phyloP scores from a whole-genome alignment of 2,888 invertebrate genomes.

The Campoletis raptor region DNA sequence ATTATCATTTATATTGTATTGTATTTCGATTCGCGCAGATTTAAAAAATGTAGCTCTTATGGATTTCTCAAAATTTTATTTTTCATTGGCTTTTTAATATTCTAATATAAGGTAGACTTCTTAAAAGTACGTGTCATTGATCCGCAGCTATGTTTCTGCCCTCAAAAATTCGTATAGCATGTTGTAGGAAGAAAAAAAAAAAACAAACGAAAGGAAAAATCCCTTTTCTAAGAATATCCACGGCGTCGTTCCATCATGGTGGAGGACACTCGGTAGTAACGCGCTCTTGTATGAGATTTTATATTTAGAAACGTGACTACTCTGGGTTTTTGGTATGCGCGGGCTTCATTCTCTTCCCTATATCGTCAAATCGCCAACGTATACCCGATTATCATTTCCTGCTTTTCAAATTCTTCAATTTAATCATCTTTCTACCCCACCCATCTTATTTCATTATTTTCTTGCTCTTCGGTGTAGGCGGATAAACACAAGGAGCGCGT shows the following conservation, averaged over 20 bases:
- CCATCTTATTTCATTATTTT: background rate
- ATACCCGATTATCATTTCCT: background rate
- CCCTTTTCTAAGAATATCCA: constrained; percentile 57
- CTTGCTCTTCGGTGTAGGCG: too few relatives aligned
- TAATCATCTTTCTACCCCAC: background rate
- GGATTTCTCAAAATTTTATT: too few relatives aligned
- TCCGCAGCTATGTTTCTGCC: background rate
- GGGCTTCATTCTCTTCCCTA: background rate
- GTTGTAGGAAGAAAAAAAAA: background rate
- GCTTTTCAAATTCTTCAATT: background rate
- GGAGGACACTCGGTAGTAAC: constrained; percentile 5
- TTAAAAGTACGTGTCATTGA: background rate
- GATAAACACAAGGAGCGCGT: too few relatives aligned
- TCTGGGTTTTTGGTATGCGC: background rate
- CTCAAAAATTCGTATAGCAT: background rate
- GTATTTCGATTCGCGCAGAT: too few relatives aligned
- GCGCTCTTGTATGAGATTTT: constrained; percentile 20
- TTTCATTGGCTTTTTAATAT: too few relatives aligned
- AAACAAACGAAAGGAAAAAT: background rate
- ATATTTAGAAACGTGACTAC: constrained; percentile 63
- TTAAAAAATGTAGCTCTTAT: too few relatives aligned
- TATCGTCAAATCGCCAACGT: background rate
- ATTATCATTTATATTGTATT: too few relatives aligned
- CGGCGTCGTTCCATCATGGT: constrained; percentile 19
- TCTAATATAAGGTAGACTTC: too few relatives aligned